Evolutionary conservation across 2,113 vertebrate species (phyloP).

Genomic region (Odocoileus virginianus): DNA sequence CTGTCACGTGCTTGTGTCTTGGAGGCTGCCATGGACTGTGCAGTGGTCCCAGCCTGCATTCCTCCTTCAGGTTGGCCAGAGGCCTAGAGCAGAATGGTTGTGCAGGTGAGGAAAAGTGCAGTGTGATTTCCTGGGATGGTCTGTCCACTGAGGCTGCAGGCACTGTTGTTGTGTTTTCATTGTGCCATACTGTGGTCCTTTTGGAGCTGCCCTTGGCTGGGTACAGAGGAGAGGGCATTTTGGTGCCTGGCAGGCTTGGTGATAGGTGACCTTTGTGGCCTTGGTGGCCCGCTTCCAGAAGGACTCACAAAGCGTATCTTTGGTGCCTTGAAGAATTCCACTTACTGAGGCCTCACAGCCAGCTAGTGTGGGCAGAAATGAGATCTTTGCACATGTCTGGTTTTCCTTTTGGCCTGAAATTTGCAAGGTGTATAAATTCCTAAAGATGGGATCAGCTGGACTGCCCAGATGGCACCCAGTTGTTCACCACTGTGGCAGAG

Average conservation of each 20-base stretch:
- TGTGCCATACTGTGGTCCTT: background rate
- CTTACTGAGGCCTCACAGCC: background rate
- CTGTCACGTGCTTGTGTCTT: background rate
- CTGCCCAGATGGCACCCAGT: background rate
- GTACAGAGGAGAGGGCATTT: background rate
- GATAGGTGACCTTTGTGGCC: background rate
- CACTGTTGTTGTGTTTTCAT: background rate
- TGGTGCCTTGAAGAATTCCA: background rate
- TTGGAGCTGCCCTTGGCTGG: background rate
- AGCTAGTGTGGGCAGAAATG: background rate
- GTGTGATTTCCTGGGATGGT: background rate
- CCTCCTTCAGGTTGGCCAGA: background rate
- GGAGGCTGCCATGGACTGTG: accelerated
- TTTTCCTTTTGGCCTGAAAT: background rate
- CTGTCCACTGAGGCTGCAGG: background rate
- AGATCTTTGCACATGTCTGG: background rate
- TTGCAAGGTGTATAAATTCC: background rate
- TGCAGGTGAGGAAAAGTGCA: background rate
- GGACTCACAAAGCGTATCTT: background rate
- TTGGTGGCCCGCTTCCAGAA: background rate
- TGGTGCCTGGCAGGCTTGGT: background rate
- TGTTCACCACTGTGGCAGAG: background rate
- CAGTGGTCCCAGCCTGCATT: background rate
- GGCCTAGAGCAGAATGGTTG: background rate
- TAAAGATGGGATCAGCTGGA: background rate